Base-by-base conservation (phyloP, 2,888 invertebrate species). In the Rotaria macrura region DNA sequence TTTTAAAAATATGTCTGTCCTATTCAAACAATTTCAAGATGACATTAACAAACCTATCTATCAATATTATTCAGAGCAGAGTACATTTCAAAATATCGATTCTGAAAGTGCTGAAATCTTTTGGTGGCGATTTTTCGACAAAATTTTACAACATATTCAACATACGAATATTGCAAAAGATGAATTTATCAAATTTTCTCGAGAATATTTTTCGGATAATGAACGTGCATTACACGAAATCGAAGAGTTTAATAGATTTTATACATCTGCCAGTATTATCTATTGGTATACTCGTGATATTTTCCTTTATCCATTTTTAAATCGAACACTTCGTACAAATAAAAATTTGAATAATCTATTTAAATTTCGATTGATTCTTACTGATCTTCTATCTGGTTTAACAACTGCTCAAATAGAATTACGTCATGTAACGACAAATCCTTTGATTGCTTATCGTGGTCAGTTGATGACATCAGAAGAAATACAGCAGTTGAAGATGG, bases 351-450 rank as follows among this genome's bases (percentile, higher is more conserved):
- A 34, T 17, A 17, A 14, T 34, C 29, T 65, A 65, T 29, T 65
- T 34, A 34, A 17, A 65, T 12, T 12, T 14, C 65, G 65, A 65
- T 10, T 34, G 17, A 17, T 65, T 34, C 2, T 65, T 5, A 34
- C 0, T 5, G 12, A 65, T 34, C 34, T 65, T 4, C 0, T 34
- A 1, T 34, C 5, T 20, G 34, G 14, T 34, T 29, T 65, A 4
- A 49, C 3, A 34, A 29, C 0, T 6, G 7, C 29, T 3, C 29
- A 65, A 5, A 1, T 3, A 34, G 6, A 34, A 9, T 6, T 14
- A 2, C 2, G 0, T 29, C 12, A 34, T 2, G 9, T 17, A 1
- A 4, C 0, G 5, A 3, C 20, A 10, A 3, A 5, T 34, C 29
- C 2, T 20, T 1, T 65, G 6, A 14, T 0, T 0, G 65, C 38